phyloP scores from a whole-genome alignment of 1,140 invertebrate species.

The Drosophila ercepeae region DNA sequence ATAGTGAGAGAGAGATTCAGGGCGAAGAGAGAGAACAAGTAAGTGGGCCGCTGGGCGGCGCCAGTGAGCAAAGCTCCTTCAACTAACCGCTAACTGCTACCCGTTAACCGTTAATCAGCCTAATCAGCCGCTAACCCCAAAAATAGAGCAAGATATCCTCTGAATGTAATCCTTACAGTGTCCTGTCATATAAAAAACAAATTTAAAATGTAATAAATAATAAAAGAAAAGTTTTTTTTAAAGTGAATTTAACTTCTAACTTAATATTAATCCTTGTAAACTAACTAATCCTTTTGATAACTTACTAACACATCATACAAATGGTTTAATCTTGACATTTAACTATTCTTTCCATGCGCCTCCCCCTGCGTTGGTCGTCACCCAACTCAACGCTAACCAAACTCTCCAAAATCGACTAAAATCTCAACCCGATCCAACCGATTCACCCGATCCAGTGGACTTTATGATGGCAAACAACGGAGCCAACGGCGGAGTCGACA shows the following conservation, averaged over 20 bases:
- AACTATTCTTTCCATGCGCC: slow-evolving; percentile 66
- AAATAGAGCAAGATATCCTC: neutral
- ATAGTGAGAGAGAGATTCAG: slow-evolving; percentile 2
- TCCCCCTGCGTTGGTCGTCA: slow-evolving; percentile 60
- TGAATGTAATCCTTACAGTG: neutral
- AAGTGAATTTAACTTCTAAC: no score
- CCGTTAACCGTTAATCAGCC: neutral
- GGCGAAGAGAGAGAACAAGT: slow-evolving; percentile 9
- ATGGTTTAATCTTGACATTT: slow-evolving; percentile 80
- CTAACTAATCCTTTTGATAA: no score
- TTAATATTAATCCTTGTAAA: no score
- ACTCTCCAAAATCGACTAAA: neutral
- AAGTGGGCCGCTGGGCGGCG: slow-evolving; percentile 56
- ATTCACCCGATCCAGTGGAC: slow-evolving; percentile 69
- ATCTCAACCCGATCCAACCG: slow-evolving; percentile 8
- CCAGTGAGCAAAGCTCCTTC: slow-evolving; percentile 46
- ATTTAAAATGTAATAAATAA: no score
- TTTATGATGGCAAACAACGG: slow-evolving; percentile 84
- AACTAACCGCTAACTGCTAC: slow-evolving; percentile 11
- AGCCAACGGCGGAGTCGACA: slow-evolving; percentile 85
- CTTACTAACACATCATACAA: slow-evolving; percentile 66
- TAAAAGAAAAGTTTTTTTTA: no score
- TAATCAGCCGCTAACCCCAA: neutral
- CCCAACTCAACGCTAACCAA: slow-evolving; percentile 23
- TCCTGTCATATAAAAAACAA: no score